Evolutionary conservation across 2,113 vertebrate species (phyloP).

Genomic region (Leptodactylus fuscus): DNA sequence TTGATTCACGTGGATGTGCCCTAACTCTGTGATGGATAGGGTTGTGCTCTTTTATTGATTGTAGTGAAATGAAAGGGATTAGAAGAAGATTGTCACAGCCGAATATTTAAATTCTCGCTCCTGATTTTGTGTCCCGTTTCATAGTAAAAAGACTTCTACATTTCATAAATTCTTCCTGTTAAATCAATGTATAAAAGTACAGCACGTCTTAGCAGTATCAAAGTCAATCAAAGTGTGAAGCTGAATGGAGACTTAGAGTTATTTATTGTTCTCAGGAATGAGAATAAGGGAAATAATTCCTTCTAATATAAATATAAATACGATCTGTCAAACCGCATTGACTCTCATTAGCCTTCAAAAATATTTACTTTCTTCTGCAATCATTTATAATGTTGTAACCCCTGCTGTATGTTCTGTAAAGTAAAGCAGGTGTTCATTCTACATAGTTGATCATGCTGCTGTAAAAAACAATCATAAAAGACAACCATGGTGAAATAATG

Average conservation of each 20-base stretch:
- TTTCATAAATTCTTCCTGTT: background rate
- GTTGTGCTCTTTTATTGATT: slow-evolving; percentile 13
- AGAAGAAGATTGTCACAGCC: background rate
- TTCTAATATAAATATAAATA: slow-evolving; percentile 4
- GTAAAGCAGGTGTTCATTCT: background rate
- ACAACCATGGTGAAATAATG: background rate
- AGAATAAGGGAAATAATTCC: slow-evolving; percentile 13
- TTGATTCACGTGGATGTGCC: background rate
- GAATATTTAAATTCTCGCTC: background rate
- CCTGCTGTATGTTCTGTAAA: background rate
- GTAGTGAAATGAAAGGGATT: background rate
- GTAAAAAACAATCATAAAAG: background rate
- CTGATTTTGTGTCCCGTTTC: background rate
- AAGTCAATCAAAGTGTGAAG: background rate
- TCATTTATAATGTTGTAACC: slow-evolving; percentile 5
- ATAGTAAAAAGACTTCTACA: background rate
- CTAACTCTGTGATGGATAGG: background rate
- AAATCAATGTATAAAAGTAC: background rate
- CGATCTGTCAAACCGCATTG: background rate
- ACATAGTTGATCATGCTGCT: background rate
- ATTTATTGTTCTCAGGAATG: background rate
- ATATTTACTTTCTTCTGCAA: background rate
- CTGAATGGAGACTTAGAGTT: background rate
- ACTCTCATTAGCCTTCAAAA: background rate
- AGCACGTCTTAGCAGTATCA: background rate